phyloP scores from a whole-genome alignment of 1,140 invertebrate species.

The Macrobrachium nipponense region DNA sequence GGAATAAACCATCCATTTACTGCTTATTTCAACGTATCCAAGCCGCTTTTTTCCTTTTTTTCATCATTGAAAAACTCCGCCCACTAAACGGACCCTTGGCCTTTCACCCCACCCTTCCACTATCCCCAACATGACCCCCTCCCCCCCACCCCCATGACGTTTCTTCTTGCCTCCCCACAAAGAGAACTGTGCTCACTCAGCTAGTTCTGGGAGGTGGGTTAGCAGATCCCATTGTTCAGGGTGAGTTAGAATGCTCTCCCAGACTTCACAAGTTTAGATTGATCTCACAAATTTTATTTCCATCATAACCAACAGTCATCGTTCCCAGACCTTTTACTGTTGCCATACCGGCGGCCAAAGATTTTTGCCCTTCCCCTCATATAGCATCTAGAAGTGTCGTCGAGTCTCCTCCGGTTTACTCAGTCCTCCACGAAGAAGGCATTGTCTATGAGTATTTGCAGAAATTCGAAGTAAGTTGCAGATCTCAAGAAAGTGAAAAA shows the following conservation, averaged over 20 bases:
- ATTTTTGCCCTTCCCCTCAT: not conserved
- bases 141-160: too few relatives aligned
- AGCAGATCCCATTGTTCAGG: constrained; percentile 39
- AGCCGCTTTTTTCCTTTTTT: too few relatives aligned
- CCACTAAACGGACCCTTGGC: not conserved
- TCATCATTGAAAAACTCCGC: too few relatives aligned
- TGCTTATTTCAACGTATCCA: too few relatives aligned
- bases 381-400: too few relatives aligned
- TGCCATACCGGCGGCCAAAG: constrained; percentile 24
- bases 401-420: too few relatives aligned
- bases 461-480: not conserved
- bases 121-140: not conserved
- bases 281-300: constrained; percentile 61
- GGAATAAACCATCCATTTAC: too few relatives aligned
- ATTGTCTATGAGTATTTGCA: too few relatives aligned
- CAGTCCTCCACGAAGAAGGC: too few relatives aligned
- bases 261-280: constrained; percentile 61
- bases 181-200: not conserved
- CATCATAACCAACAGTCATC: constrained; percentile 60
- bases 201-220: not conserved
- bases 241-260: constrained; percentile 58
- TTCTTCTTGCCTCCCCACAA: not conserved
- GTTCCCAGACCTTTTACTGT: constrained; percentile 57
- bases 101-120: not conserved
- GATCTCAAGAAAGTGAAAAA: not conserved